Conservation (phyloP, 2,113 vertebrate genomes). For the Crotalus viridis region DNA sequence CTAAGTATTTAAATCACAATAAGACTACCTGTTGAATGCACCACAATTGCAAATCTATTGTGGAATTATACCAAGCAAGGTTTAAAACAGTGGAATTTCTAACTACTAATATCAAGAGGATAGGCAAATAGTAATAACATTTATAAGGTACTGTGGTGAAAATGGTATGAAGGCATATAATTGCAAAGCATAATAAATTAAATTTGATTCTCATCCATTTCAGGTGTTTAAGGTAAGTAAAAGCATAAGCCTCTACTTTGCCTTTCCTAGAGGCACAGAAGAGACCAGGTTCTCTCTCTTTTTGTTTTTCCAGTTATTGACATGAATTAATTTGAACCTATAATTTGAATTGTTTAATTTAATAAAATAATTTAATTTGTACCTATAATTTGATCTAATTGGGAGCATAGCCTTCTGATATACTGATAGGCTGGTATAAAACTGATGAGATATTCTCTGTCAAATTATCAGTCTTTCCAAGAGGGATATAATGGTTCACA, state of each 20-base stretch:
- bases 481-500: no score
- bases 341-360: not conserved
- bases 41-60: not conserved
- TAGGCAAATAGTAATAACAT: not conserved
- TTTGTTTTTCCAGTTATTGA: not conserved
- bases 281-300: not conserved
- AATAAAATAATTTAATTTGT: not conserved
- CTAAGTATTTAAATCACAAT: not conserved
- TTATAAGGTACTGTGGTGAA: not conserved
- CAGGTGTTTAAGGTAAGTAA: not conserved
- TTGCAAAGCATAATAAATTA: not conserved
- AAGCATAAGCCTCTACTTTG: not conserved
- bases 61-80: not conserved
- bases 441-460: not conserved
- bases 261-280: not conserved
- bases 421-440: not conserved
- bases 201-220: not conserved
- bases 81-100: not conserved
- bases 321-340: not conserved
- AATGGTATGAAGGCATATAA: not conserved
- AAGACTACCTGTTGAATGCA: not conserved
- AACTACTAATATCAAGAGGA: not conserved
- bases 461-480: not conserved
- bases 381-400: not conserved
- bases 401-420: not conserved